These are phyloP conservation scores for Eupithecia subfuscata DNA, from an alignment of 2,888 invertebrate genomes.

Conservation along the genomic window DNA sequence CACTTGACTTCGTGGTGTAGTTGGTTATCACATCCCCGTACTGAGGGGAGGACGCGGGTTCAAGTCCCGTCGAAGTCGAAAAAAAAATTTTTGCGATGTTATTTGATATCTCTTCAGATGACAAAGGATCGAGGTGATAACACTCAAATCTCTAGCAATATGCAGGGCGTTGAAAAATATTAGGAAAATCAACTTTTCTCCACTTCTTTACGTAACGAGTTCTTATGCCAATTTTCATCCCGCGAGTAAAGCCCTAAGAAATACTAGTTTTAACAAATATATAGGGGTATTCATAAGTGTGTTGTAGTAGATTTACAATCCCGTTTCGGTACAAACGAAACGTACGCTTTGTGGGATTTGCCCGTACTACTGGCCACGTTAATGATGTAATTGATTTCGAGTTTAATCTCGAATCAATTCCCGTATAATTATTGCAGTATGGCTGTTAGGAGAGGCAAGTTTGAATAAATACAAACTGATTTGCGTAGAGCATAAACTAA, in stretches of 20 bases:
- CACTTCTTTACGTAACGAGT: not conserved
- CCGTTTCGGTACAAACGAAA: conserved; percentile 59
- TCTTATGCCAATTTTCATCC: not conserved
- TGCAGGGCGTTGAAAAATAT: not conserved
- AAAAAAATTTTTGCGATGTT: no score
- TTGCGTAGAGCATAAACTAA: not conserved
- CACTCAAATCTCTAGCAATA: not conserved
- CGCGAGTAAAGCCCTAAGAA: not conserved
- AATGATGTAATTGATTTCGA: conserved; percentile 22
- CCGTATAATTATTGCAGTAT: not conserved
- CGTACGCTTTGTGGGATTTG: conserved; percentile 51
- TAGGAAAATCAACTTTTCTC: not conserved
- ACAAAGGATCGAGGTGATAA: not conserved
- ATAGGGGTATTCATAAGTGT: not conserved
- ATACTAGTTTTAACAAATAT: not conserved
- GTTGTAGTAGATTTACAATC: conserved; percentile 41
- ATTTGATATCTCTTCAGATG: not conserved
- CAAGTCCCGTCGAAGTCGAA: no score
- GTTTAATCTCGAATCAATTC: conserved; percentile 5
- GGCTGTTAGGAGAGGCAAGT: not conserved
- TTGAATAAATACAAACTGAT: not conserved
- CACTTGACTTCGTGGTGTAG: no score
- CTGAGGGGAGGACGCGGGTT: no score
- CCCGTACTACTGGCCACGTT: conserved; percentile 42
- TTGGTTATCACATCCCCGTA: no score